Evolutionary conservation across 2,113 vertebrate genomes (phyloP).

Genomic region (Lota lota): DNA sequence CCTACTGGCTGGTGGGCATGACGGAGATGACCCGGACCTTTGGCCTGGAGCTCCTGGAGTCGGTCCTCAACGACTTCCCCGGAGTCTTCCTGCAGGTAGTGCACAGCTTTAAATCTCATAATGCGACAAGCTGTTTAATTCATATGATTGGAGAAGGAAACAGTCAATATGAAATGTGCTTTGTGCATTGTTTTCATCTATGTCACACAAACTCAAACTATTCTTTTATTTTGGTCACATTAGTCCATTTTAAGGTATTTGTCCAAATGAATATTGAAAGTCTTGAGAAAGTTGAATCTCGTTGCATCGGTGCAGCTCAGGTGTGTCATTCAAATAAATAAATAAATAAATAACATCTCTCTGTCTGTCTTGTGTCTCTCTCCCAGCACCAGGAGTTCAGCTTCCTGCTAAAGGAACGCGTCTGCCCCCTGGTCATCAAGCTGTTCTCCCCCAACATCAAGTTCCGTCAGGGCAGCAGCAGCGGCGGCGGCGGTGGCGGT

Average conservation of each 20-base stretch:
- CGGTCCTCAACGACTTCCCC: conserved; percentile 96
- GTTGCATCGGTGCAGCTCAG: too few species aligned
- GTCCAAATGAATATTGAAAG: too few species aligned
- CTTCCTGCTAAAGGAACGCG: conserved; percentile 95
- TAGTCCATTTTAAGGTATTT: too few species aligned
- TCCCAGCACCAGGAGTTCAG: conserved; percentile 95
- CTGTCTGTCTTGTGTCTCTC: background rate
- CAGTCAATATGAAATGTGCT: too few species aligned
- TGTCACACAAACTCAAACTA: too few species aligned
- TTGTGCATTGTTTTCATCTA: too few species aligned
- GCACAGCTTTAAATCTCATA: conserved; percentile 3
- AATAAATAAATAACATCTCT: too few species aligned
- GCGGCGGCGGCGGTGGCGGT: conserved; percentile 72
- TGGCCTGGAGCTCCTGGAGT: conserved; percentile 95
- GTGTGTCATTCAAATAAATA: too few species aligned
- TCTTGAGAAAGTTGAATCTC: too few species aligned
- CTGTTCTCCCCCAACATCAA: conserved; percentile 99
- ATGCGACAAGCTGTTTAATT: too few species aligned
- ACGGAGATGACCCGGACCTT: conserved; percentile 98
- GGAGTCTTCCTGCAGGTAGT: conserved; percentile 91
- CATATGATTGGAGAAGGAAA: too few species aligned
- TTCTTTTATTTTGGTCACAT: too few species aligned
- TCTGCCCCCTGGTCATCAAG: conserved; percentile 98
- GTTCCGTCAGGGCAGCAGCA: conserved; percentile 91
- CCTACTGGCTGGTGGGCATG: conserved; percentile 98